A percentile compares a stretch with the other conserved stretches of the same genome.
Evolutionary conservation across 1,140 invertebrate genomes (phyloP).

Genomic region (Solenopsis invicta): DNA sequence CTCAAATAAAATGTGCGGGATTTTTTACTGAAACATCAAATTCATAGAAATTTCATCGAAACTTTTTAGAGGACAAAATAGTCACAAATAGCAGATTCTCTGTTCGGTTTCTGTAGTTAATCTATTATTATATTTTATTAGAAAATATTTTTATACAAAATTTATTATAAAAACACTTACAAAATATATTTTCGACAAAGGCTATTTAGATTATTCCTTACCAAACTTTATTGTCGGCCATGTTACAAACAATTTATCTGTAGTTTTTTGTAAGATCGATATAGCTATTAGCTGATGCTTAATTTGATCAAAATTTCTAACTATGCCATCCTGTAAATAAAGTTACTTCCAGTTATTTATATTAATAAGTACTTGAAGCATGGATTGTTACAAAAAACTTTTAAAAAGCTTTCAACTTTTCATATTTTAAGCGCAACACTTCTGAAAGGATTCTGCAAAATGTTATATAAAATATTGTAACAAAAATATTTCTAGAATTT

Average conservation of each 20-base stretch:
- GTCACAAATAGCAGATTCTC: background rate
- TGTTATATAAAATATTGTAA: too few species aligned
- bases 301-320: constrained; percentile 74
- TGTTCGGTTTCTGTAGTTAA: background rate
- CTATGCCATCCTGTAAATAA: constrained; percentile 74
- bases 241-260: constrained; percentile 77
- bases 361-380: background rate
- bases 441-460: too few species aligned
- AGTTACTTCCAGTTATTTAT: constrained; percentile 28
- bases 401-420: too few species aligned
- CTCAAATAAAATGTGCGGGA: too few species aligned
- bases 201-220: constrained; percentile 54
- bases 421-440: too few species aligned
- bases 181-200: background rate
- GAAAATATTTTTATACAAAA: too few species aligned
- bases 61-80: background rate
- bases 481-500: too few species aligned
- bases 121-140: background rate
- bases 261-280: constrained; percentile 64
- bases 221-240: constrained; percentile 79
- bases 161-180: background rate
- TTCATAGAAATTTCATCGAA: too few species aligned
- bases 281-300: constrained; percentile 72
- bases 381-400: too few species aligned
- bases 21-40: too few species aligned